Percentiles rank a stretch among this genome's conserved stretches.
phyloP scores from a whole-genome alignment of 2,113 vertebrate genomes.

The Axis porcinus region DNA sequence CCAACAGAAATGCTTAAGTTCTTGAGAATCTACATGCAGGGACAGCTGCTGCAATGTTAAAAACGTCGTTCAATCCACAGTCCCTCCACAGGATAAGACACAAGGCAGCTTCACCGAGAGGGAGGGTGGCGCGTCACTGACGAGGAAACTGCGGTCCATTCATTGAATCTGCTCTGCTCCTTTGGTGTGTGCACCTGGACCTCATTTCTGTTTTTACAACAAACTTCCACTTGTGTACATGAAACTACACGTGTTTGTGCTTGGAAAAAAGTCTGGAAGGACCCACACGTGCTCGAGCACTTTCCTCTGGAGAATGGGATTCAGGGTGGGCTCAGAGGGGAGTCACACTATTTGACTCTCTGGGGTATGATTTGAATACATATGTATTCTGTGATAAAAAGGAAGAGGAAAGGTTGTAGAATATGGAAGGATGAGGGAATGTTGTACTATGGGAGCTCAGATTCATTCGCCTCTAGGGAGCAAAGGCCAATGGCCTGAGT shows the following conservation, averaged over 20 bases:
- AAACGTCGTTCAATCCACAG: neutral
- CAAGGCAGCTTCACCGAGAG: neutral
- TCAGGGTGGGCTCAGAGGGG: neutral
- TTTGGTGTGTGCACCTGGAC: accelerated
- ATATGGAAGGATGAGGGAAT: neutral
- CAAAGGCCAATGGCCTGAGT: accelerated
- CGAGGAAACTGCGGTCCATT: neutral
- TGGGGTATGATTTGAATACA: neutral
- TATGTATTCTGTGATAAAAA: neutral
- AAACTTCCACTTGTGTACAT: neutral
- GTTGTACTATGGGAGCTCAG: neutral
- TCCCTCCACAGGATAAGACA: accelerated
- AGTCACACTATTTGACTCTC: neutral
- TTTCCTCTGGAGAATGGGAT: neutral
- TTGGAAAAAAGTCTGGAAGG: neutral
- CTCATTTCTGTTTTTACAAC: neutral
- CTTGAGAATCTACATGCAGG: accelerated
- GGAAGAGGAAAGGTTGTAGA: neutral
- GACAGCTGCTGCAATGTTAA: neutral
- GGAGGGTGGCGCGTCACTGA: accelerated
- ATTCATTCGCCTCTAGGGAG: too few species aligned
- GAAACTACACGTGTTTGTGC: neutral
- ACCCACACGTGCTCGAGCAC: accelerated
- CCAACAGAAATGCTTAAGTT: neutral
- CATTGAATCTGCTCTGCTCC: neutral